These are phyloP conservation scores for Gnathonemus longibarbis DNA, from an alignment of 2,113 vertebrate genomes.

Conservation along the genomic window DNA sequence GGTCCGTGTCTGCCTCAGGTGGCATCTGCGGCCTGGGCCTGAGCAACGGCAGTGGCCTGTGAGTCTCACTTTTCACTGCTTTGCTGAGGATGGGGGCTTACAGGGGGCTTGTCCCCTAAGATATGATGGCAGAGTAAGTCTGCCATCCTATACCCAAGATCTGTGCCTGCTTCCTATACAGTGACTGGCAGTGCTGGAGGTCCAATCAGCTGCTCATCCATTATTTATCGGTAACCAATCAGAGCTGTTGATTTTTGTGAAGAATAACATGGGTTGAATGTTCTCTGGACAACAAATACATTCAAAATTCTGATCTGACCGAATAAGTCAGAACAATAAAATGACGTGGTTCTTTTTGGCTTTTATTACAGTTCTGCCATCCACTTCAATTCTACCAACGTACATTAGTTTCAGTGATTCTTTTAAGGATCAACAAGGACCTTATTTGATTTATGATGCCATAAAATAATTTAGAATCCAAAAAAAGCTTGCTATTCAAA, in stretches of 20 bases:
- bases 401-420: background rate
- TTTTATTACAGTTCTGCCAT: background rate
- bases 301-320: background rate
- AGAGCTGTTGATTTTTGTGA: background rate
- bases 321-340: background rate
- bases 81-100: background rate
- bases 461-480: background rate
- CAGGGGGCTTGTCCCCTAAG: background rate
- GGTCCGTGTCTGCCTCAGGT: constrained; percentile 46
- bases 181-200: background rate
- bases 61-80: constrained; percentile 25
- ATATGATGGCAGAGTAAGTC: background rate
- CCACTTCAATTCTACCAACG: background rate
- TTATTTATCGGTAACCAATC: constrained; percentile 3
- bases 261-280: background rate
- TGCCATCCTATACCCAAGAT: background rate
- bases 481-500: background rate
- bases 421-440: background rate
- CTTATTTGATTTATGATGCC: background rate
- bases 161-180: background rate
- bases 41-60: constrained; percentile 36
- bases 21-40: constrained; percentile 48
- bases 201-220: background rate
- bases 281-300: background rate
- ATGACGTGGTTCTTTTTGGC: background rate